Evolutionary conservation across 2,888 invertebrate genomes (phyloP), one percentile per base, ranked within the genome.

Genomic region (Homarus gammarus): DNA sequence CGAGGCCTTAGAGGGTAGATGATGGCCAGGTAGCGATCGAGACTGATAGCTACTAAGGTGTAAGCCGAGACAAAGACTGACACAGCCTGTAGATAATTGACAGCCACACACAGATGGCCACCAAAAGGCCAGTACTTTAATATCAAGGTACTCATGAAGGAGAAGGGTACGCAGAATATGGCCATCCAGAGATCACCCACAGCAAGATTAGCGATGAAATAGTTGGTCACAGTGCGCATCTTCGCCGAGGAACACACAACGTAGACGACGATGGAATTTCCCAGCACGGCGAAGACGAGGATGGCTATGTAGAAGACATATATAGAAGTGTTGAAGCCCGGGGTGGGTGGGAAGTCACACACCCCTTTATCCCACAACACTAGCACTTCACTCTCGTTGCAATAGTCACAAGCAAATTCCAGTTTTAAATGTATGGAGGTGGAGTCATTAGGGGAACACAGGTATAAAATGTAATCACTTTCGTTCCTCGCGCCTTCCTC

Each of bases 181-280:
- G 98, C 97, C 96, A 98, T 98, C 87, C 98, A 94, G 90, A 98
- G 96, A 93, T 98, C 98, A 68, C 98, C 97, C 64, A 98, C 95
- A 0, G 98, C 98, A 92, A 98, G 94, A 73, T 91, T 92, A 93
- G 97, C 96, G 93, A 98, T 97, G 94, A 98, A 98, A 94, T 96
- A 97, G 94, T 98, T 98, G 70, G 98, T 98, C 2, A 98, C 97
- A 0, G 98, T 98, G 93, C 97, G 95, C 98, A 98, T 98, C 64
- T 97, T 95, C 0, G 97, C 96, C 22, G 96, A 96, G 3, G 96
- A 96, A 92, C 96, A 95, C 0, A 98, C 97, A 38, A 98, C 97
- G 94, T 97, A 98, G 94, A 97, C 97, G 36, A 98, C 97, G 78
- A 95, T 84, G 93, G 94, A 92, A 94, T 95, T 94, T 0, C 95